Percentiles rank a stretch among this genome's conserved stretches.
Evolutionary conservation across 2,113 vertebrate genomes (phyloP).

Genomic region (Megalops atlanticus): DNA sequence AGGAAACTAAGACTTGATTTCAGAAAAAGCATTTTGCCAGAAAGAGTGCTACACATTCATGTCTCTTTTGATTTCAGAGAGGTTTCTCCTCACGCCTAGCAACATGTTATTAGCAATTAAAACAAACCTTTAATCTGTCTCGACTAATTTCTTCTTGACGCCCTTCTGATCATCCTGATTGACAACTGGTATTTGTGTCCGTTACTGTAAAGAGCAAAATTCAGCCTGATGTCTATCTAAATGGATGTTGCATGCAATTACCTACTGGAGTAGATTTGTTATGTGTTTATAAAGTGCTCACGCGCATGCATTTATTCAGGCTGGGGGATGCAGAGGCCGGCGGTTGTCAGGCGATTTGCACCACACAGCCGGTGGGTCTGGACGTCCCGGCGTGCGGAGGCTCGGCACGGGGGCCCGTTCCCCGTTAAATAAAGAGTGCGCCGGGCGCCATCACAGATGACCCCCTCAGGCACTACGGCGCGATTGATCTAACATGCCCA

Average conservation of each 20-base stretch:
- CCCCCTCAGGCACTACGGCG: constrained; percentile 52
- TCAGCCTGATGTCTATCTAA: background rate
- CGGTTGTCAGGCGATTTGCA: background rate
- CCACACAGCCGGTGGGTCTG: background rate
- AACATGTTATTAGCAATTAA: background rate
- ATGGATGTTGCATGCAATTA: background rate
- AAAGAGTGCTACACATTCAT: background rate
- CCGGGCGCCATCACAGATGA: background rate
- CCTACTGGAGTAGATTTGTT: background rate
- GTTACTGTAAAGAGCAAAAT: background rate
- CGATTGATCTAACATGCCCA: constrained; percentile 55
- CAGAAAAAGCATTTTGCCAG: background rate
- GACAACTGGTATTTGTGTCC: background rate
- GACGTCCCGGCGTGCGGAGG: background rate
- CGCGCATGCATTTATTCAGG: background rate
- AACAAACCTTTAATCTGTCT: background rate
- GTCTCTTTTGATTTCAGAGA: background rate
- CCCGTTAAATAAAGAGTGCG: constrained; percentile 1
- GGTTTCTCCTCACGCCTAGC: background rate
- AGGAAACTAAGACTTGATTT: background rate
- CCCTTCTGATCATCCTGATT: background rate
- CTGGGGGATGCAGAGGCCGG: background rate
- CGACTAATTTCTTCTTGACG: constrained; percentile 2
- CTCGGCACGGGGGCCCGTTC: background rate
- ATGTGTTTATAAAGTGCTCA: background rate